Base-by-base conservation (phyloP, 2,797 vertebrate species). In the Anguilla anguilla region DNA sequence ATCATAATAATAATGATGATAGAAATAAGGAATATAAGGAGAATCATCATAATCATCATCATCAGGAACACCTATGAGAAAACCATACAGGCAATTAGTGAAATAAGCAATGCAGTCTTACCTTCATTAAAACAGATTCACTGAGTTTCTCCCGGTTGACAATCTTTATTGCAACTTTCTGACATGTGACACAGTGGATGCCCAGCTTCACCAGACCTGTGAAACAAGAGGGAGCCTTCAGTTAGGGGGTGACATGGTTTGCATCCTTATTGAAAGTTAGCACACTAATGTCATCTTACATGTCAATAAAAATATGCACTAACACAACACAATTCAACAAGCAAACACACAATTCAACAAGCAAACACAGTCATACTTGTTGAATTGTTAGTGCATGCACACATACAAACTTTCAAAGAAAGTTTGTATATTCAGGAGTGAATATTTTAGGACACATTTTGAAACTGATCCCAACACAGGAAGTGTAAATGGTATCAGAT, bases 91-190 rank as follows among this genome's bases (percentile, higher is more conserved):
- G 17, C 74, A 19, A 17, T 79, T 79, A 39, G 22, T 39, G 22
- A 61, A 17, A 72, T n/a, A 64, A 39, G 22, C 15, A 69, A 53
- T 28, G 69, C 35, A 46, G 46, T 81, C 95, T 96, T 96, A 98
- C 97, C 97, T 98, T 98, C 97, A 98, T 98, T 94, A 98, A 94
- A 91, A 98, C 97, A 5, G 97, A 97, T 93, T 98, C 97, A 87
- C 97, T 98, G 93, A 98, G 97, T 93, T 98, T 98, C 95, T 98
- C 97, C 57, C 97, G 95, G 95, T 98, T 98, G 94, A 98, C 97
- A 39, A 98, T 98, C 95, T 98, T 98, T 95, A 98, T 96, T 85
- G 97, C 97, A 0, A 98, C 97, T 93, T 98, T 98, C 95, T 97
- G 97, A 96, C 97, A 98, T 0, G 97, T 98, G 93, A 98, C 97